Base-by-base conservation (phyloP, 2,888 invertebrate species). In the Clunio marinus region DNA sequence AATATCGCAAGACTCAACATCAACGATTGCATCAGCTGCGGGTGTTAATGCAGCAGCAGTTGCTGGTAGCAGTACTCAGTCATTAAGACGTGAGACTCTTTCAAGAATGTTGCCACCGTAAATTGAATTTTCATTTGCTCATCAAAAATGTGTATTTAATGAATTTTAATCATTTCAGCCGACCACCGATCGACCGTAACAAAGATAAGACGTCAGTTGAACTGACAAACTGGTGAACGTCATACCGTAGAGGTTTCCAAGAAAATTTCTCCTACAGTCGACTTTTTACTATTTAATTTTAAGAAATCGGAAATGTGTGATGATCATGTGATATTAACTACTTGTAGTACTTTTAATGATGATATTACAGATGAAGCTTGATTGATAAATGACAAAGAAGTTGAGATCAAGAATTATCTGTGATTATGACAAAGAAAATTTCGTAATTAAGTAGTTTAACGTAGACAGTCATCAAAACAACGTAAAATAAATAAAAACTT, bases 1-100 rank as follows among this genome's bases (percentile, higher is more conserved):
- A 75, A 80, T 78, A 80, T 87, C 74, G 74, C 84, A 72, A 82
- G 84, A 75, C 80, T 85, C 77, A 70, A 83, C 83, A 22, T 86
- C 86, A 59, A 85, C 84, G 74, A 81, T 80, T 70, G 83, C 80
- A 75, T 83, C 80, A 77, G 84, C 76, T 68, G 76, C 80, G 72
- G 24, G 58, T n/a, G 17, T 45, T 4, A 55, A 51, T 45, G 75
- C 76, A 76, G n/a, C n/a, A n/a, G 71, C 79, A 79, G 69, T 77
- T 78, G 70, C 55, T 1, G 22, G 57, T 7, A 55, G 32, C 27
- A 66, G 66, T 17, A 55, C 51, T 1, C 66, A 66, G n/a, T 51
- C 51, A 17, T 35, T 66, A 7, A 28, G 66, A 55, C 66, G 66
- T 15, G 77, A 77, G 70, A 75, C 77, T 13, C 71, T 78, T 70